Evolutionary conservation across 2,797 vertebrate species (phyloP), one percentile per base, ranked within the genome.

Genomic region (Dendrocincla fuliginosa): DNA sequence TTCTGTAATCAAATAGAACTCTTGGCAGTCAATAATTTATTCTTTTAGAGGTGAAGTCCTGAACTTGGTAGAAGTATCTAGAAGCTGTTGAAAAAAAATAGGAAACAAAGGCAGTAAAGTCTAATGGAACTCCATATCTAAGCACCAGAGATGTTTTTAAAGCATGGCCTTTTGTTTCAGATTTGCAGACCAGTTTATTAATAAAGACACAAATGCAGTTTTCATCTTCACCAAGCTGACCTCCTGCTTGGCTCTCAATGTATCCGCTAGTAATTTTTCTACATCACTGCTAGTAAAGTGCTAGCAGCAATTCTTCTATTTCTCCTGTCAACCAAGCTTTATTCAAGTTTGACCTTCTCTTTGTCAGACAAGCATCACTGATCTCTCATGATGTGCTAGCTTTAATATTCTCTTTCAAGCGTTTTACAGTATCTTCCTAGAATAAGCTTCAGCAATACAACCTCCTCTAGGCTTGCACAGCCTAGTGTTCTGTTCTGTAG

Each of bases 301-400:
- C 93, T 92, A 44, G 77, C 84, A 95, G 84, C 78, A 41, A 79
- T 90, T 65, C 82, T 96, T 95, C 78, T 89, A 49, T 95, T 93
- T 95, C 92, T 96, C 78, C 77, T 94, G 87, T 92, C 92, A 91
- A 69, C 16, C 9, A 93, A 39, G 86, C 79, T 87, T 85, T 92
- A 93, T 84, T 95, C 84, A 90, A 92, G 79, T 90, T 55, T 97
- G 91, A 95, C 93, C 86, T 95, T 95, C 91, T 50, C 71, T 91
- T 88, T 93, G 91, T 95, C 88, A 96, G 86, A 91, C 77, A 95
- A 92, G 82, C 82, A 79, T 91, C 95, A 70, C 82, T 97, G 90
- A 83, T 92, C 37, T 95, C 89, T 86, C 83, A 16, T 91, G 84
- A 84, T 93, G 18, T 76, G 39, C 56, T 95, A 78, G 83, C 70